Evolutionary conservation across 2,888 invertebrate genomes (phyloP).

Genomic region (Ctenicera cuprea): DNA sequence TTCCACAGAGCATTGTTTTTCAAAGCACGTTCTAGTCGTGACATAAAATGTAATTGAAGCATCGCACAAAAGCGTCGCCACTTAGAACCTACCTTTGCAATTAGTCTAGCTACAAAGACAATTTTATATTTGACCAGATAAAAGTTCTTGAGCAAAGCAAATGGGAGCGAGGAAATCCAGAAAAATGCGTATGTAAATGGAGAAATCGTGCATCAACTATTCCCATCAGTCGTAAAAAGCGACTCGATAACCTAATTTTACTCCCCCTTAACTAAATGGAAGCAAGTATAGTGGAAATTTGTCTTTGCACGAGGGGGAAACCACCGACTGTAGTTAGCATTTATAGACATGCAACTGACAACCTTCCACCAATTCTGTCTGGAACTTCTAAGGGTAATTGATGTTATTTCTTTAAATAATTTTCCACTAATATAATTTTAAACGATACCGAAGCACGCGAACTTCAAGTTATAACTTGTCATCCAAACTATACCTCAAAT

Average conservation of each 20-base stretch:
- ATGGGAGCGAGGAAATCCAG: not conserved
- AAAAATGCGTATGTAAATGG: slow-evolving; percentile 12
- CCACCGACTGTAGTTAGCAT: slow-evolving; percentile 35
- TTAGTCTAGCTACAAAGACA: slow-evolving; percentile 12
- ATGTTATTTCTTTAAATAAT: slow-evolving; percentile 51
- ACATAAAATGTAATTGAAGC: slow-evolving; percentile 66
- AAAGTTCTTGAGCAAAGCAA: not conserved
- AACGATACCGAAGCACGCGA: slow-evolving; percentile 49
- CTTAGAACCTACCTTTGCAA: slow-evolving; percentile 11
- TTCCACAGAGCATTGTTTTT: slow-evolving; percentile 52
- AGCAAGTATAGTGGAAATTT: slow-evolving; percentile 22
- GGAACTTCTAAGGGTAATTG: slow-evolving; percentile 38
- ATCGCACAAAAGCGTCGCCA: slow-evolving; percentile 57
- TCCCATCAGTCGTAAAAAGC: slow-evolving; percentile 46
- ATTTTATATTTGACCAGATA: not conserved
- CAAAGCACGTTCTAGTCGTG: slow-evolving; percentile 62
- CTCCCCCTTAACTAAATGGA: slow-evolving; percentile 27
- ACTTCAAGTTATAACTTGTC: slow-evolving; percentile 45
- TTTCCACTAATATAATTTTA: slow-evolving; percentile 50
- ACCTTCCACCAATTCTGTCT: slow-evolving; percentile 32
- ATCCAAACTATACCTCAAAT: slow-evolving; percentile 40
- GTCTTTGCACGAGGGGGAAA: slow-evolving; percentile 20
- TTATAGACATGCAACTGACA: slow-evolving; percentile 47
- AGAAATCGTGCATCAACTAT: slow-evolving; percentile 41
- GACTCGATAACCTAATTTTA: slow-evolving; percentile 27